phyloP scores from a whole-genome alignment of 2,113 vertebrate genomes.

The Paracanthobrama guichenoti region DNA sequence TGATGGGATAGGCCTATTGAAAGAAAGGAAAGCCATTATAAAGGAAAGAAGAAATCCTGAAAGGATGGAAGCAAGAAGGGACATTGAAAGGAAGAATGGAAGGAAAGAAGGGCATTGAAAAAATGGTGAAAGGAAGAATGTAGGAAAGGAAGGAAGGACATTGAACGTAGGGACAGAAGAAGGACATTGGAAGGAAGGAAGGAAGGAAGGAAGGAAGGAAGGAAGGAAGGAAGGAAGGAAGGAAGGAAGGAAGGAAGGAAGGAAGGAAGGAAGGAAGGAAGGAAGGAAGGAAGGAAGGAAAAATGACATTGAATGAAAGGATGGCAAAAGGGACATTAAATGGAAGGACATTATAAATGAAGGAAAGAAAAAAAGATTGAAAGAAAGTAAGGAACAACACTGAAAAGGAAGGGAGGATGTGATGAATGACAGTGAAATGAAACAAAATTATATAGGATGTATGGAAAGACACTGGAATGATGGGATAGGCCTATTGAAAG shows the following conservation, averaged over 20 bases:
- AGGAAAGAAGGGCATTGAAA: background rate
- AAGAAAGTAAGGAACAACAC: background rate
- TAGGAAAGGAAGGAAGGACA: background rate
- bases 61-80: background rate
- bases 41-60: background rate
- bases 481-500: too few relatives aligned
- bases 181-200: background rate
- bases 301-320: background rate
- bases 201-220: background rate
- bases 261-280: too few relatives aligned
- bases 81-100: background rate
- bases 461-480: background rate
- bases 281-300: too few relatives aligned
- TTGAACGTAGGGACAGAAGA: background rate
- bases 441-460: background rate
- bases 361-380: background rate
- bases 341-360: background rate
- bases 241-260: too few relatives aligned
- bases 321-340: background rate
- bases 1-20: too few relatives aligned
- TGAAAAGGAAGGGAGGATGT: background rate
- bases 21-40: too few relatives aligned
- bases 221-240: background rate
- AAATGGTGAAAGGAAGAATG: background rate
- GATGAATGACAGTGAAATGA: background rate